phyloP scores from a whole-genome alignment of 1,140 invertebrate species.

The Babylonia areolata region DNA sequence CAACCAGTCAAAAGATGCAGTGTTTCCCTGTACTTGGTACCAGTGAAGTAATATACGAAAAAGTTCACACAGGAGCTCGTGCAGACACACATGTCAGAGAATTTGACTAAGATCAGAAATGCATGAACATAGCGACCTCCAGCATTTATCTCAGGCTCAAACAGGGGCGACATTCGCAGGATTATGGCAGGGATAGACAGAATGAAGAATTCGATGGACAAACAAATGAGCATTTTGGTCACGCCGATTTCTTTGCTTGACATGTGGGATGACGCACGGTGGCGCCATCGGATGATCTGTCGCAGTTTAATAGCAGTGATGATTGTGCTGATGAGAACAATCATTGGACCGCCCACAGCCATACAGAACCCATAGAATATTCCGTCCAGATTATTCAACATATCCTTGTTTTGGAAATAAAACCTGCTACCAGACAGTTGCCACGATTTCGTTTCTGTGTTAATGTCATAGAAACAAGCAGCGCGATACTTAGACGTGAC shows the following conservation, averaged over 20 bases:
- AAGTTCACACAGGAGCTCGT: too few relatives aligned
- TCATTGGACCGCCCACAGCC: not conserved
- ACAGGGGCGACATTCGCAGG: too few relatives aligned
- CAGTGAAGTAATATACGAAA: too few relatives aligned
- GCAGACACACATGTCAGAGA: too few relatives aligned
- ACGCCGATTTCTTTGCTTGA: constrained; percentile 5
- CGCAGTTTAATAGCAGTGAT: not conserved
- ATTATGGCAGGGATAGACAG: too few relatives aligned
- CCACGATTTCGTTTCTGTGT: not conserved
- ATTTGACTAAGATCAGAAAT: too few relatives aligned
- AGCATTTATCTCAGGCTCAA: too few relatives aligned
- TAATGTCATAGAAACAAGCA: not conserved
- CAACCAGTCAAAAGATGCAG: too few relatives aligned
- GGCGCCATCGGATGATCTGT: not conserved
- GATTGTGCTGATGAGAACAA: not conserved
- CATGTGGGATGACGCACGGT: not conserved
- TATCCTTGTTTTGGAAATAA: not conserved
- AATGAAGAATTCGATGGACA: not conserved
- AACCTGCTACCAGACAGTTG: not conserved
- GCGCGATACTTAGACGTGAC: not conserved
- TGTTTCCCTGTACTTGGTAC: too few relatives aligned
- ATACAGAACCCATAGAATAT: constrained; percentile 1
- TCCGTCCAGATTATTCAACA: not conserved
- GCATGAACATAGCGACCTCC: too few relatives aligned
- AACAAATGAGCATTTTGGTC: not conserved